A percentile compares a stretch with the other conserved stretches of the same genome.
phyloP scores from a whole-genome alignment of 2,113 vertebrate species.

The Barnardius zonarius region DNA sequence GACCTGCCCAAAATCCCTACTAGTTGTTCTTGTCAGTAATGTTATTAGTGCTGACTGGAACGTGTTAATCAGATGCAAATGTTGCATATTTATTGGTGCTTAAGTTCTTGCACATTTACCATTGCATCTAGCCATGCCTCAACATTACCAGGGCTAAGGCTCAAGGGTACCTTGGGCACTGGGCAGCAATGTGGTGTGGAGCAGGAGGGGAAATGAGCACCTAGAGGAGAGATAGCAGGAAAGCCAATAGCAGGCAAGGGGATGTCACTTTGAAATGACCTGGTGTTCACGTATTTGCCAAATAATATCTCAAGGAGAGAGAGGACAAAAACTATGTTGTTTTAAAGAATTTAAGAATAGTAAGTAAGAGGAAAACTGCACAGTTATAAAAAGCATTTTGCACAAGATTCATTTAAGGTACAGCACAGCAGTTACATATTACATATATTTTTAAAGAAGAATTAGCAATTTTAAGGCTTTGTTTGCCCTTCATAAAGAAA shows the following conservation, averaged over 20 bases:
- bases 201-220: neutral
- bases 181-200: neutral
- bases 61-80: neutral
- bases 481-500: neutral
- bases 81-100: neutral
- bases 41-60: neutral
- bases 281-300: neutral
- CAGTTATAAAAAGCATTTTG: neutral
- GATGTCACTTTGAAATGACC: neutral
- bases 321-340: fast-evolving
- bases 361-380: neutral
- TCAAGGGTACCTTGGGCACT: neutral
- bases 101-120: neutral
- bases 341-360: neutral
- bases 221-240: neutral
- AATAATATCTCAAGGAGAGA: neutral
- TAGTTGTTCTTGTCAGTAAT: neutral
- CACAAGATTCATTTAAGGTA: neutral
- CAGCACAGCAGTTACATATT: fast-evolving
- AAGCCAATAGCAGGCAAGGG: neutral
- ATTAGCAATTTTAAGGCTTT: neutral
- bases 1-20: neutral
- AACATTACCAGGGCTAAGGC: neutral
- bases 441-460: neutral
- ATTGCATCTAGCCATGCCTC: neutral